A percentile compares a stretch with the other conserved stretches of the same genome.
phyloP scores from a whole-genome alignment of 1,140 invertebrate species.

The Drosophila hydei region DNA sequence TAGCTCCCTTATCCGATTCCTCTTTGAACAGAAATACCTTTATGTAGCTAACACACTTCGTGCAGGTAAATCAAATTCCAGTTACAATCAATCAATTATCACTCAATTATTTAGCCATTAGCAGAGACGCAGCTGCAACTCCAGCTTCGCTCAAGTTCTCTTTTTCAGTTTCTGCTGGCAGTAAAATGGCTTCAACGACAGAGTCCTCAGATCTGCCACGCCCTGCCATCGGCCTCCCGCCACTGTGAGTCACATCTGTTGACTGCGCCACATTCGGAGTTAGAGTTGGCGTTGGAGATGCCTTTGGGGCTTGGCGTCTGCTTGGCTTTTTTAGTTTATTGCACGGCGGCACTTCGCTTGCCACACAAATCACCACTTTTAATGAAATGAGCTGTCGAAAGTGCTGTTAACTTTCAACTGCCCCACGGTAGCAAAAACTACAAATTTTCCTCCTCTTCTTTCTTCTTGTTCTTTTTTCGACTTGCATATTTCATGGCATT shows the following conservation, averaged over 20 bases:
- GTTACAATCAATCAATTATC: slow-evolving; percentile 17
- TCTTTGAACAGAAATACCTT: not conserved
- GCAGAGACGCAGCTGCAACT: not conserved
- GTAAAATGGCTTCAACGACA: slow-evolving; percentile 38
- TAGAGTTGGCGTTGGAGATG: not conserved
- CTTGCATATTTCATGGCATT: slow-evolving; percentile 23
- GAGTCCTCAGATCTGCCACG: not conserved
- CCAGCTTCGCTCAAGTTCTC: slow-evolving; percentile 5
- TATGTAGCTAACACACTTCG: not conserved
- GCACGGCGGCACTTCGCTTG: slow-evolving; percentile 37
- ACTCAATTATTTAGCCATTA: slow-evolving; percentile 31
- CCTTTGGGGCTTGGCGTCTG: not conserved
- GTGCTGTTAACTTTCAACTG: slow-evolving; percentile 36
- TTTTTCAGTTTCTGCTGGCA: slow-evolving; percentile 8
- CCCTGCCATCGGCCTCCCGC: not conserved
- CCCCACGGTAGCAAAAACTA: slow-evolving; percentile 26
- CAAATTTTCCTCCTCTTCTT: not conserved
- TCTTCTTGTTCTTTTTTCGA: not conserved
- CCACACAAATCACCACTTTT: slow-evolving; percentile 68
- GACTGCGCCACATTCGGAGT: not conserved
- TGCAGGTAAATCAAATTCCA: slow-evolving; percentile 10
- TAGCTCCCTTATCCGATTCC: not conserved
- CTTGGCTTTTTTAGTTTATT: slow-evolving; percentile 31
- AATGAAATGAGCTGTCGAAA: slow-evolving; percentile 60
- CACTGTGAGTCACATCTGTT: slow-evolving; percentile 1